phyloP scores from a whole-genome alignment of 2,797 vertebrate genomes.

The Anableps anableps region DNA sequence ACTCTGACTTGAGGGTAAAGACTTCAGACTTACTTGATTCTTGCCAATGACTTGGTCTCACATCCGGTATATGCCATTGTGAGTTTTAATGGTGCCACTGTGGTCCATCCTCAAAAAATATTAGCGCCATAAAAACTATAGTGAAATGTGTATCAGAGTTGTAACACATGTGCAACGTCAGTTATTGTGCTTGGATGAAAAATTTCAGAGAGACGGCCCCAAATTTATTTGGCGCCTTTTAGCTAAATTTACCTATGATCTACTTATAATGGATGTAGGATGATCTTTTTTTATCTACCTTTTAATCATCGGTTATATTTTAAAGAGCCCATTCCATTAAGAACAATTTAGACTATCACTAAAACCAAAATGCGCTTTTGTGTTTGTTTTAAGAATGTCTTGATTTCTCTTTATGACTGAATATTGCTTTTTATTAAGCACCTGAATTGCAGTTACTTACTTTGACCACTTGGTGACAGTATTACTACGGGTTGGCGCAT shows the following conservation, averaged over 20 bases:
- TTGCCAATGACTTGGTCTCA: too few relatives aligned
- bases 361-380: not conserved
- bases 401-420: not conserved
- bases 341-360: not conserved
- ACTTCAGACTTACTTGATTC: too few relatives aligned
- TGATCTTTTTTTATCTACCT: not conserved
- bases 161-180: not conserved
- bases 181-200: not conserved
- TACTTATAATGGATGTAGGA: not conserved
- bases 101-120: not conserved
- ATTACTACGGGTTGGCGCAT: constrained; percentile 40
- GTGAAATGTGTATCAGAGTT: not conserved
- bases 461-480: constrained; percentile 36
- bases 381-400: not conserved
- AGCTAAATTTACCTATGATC: not conserved
- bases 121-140: not conserved
- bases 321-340: too few relatives aligned
- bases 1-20: too few relatives aligned
- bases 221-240: not conserved
- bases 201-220: not conserved
- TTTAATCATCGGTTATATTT: too few relatives aligned
- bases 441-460: not conserved
- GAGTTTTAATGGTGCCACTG: not conserved
- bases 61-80: not conserved
- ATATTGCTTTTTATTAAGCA: not conserved